Evolutionary conservation across 2,113 vertebrate species (phyloP), one percentile per base, ranked within the genome.

Genomic region (Nothobranchius furzeri): DNA sequence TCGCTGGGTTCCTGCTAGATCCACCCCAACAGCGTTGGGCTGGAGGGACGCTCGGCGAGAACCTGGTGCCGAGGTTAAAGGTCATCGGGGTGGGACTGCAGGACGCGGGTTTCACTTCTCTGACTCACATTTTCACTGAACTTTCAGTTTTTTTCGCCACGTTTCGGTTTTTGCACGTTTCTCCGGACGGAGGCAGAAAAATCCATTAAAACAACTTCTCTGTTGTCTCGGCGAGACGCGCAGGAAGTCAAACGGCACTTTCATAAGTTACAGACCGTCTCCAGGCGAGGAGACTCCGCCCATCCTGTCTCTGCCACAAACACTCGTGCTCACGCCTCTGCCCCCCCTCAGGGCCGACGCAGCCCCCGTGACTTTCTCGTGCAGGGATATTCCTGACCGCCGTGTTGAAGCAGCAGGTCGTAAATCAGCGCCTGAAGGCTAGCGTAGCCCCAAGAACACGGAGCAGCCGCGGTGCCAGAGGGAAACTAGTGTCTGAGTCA

Each of bases 251-350:
- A 80, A 75, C 71, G 68, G 47, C 43, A 43, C 68, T 77, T 85
- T 82, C 70, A 74, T 65, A 70, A 79, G 63, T 15, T 65, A 59
- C 59, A 83, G 79, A 80, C 81, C 46, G 61, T 40, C 37, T 40
- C 9, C 37, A 70, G 63, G 60, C 24, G 75, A 87, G 82, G 81
- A 78, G 64, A 78, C 83, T 60, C 81, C 86, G 82, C 86, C 88
- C 89, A 85, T 87, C 78, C 84, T 82, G 81, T 81, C 75, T 73
- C 70, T 64, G 55, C 60, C 60, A 55, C 80, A 85, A 57, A 78
- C 58, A 66, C 47, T 66, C 73, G 53, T 79, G 62, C 70, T 64
- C 64, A 49, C 54, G 60, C 40, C 62, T 55, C 59, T 30, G 52
- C 65, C 66, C 65, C 3, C 12, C 65, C 71, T 78, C 78, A 84